Base-by-base conservation (phyloP, 2,113 vertebrate genomes). In the Triplophysa siluroides region DNA sequence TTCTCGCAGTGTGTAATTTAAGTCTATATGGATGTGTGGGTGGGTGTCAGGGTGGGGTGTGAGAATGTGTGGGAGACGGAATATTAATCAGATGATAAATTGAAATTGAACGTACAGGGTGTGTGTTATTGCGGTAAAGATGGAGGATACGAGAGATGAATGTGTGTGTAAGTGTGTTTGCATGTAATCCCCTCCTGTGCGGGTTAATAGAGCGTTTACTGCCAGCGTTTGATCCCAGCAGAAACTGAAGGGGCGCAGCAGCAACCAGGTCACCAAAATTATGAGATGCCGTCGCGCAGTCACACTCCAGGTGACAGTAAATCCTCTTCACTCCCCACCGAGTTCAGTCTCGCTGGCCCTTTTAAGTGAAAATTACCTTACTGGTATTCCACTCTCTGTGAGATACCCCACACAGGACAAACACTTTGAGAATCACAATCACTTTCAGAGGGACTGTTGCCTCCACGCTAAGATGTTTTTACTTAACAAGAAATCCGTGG, bases 1-100 rank as follows among this genome's bases (percentile, higher is more conserved):
- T 82, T 77, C 81, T 67, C 78, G 79, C 83, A 45, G 52, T 69
- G 66, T 66, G 76, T 64, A 70, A 79, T 71, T 67, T 70, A 61
- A 69, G 47, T 71, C 61, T 75, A 56, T 67, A 26, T 58, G 63
- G 50, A 13, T 75, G 52, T 78, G 60, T 65, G 45, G 29, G 74
- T 56, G 38, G 14, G 54, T 21, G 19, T 29, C 16, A 21, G 4
- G 56, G 33, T 26, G 38, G 56, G 14, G 14, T 47, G 72, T 62
- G 38, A 47, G 21, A 45, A 10, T 50, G 45, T 11, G 41, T 52
- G 61, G 61, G 61, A 5, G 45, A 26, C 7, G 0, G 74, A 65
- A 76, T 76, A 76, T 76, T 76, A 76, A 65, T 76, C 61, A 65
- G 60, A 50, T 76, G 74, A 76, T 64, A 65, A 76, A 76, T 19